Evolutionary conservation across 2,888 invertebrate species (phyloP).

Genomic region (Pogonocherus hispidulus): DNA sequence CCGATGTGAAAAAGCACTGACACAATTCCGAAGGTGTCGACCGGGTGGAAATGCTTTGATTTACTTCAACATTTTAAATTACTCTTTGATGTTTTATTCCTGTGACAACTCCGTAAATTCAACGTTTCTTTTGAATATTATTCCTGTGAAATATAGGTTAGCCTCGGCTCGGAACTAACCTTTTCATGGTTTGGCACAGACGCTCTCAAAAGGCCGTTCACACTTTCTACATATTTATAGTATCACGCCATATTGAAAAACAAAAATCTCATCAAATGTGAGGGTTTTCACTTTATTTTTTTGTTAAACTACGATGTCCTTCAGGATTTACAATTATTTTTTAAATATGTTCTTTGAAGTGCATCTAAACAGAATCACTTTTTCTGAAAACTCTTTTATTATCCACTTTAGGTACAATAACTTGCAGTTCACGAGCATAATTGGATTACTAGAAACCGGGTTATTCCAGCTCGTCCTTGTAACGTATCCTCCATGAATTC

Average conservation of each 20-base stretch:
- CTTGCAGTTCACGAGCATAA: background rate
- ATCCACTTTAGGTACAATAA: background rate
- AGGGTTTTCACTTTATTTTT: too few relatives aligned
- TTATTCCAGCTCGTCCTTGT: too few relatives aligned
- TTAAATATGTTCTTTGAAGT: too few relatives aligned
- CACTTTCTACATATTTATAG: background rate
- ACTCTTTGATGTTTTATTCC: slow-evolving; percentile 24
- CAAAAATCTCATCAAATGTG: too few relatives aligned
- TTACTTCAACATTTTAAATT: slow-evolving; percentile 17
- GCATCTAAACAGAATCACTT: too few relatives aligned
- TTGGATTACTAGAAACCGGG: background rate
- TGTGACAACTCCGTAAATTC: slow-evolving; percentile 5
- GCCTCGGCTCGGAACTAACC: background rate
- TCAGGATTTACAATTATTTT: too few relatives aligned
- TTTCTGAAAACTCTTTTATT: background rate
- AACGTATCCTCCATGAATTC: background rate
- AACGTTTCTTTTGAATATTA: background rate
- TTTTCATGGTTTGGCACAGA: background rate
- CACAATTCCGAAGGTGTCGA: slow-evolving; percentile 32
- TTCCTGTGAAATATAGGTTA: background rate
- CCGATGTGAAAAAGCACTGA: slow-evolving; percentile 12
- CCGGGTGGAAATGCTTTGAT: slow-evolving; percentile 25
- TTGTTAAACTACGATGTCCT: too few relatives aligned
- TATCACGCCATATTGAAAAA: too few relatives aligned
- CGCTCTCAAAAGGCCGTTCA: background rate